Base-by-base conservation (phyloP, 2,888 invertebrate genomes). In the Pollenia angustigena region DNA sequence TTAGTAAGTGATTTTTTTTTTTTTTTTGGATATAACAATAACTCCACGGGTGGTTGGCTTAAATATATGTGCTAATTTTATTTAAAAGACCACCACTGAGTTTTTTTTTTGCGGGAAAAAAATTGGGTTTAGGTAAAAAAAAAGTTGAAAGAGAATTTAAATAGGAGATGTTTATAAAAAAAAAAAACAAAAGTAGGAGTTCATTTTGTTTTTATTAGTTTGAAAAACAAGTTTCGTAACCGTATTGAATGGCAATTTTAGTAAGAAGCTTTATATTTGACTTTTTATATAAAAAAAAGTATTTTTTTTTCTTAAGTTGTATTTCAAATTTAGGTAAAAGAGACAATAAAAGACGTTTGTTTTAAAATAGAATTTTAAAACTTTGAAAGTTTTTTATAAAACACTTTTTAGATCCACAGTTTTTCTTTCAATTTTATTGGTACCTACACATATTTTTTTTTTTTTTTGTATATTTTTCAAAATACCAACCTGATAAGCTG, bases 401-500 rank as follows among this genome's bases (percentile, higher is more conserved):
- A 32, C 4, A 32, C 0, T 32, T 32, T 32, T 32, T 32, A 32
- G 6, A 1, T 32, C 32, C 32, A 6, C 32, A 32, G 32, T 32
- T 32, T 32, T 32, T 32, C 32, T 32, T 32, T 32, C 4, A 32
- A 32, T 32, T 32, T 32, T 6, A 6, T 32, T 6, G 4, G 32
- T 32, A 23, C 23, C 18, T 18, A 18, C n/a, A n/a, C n/a, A n/a
- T n/a, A n/a, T n/a, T n/a, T n/a, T n/a, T n/a, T n/a, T n/a, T n/a
- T n/a, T n/a, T n/a, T n/a, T n/a, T n/a, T 7, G 16, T 9, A 16
- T 23, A 32, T 58, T 7, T 40, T 50, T 11, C 14, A 44, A 50
- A 68, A 14, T 76, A 85, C 93, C 91, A 93, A 97, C 97, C 95
- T 98, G 98, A 93, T 99, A 99, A 76, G 99, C 99, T 0, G 99